Base-by-base conservation (phyloP, 2,797 vertebrate species). In the Emys orbicularis region DNA sequence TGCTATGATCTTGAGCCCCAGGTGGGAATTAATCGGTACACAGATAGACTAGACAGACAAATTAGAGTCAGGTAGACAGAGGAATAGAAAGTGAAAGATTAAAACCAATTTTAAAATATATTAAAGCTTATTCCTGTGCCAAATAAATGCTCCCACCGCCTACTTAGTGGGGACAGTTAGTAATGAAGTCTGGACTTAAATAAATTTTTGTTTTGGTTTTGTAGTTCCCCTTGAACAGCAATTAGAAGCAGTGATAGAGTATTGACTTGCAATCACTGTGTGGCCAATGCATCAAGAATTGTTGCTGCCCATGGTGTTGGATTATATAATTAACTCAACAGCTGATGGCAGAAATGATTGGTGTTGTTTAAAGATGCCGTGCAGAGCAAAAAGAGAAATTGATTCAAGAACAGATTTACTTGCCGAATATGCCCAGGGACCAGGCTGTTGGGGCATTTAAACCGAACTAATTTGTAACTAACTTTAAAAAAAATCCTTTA, bases 121-220 rank as follows among this genome's bases (percentile, higher is more conserved):
- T 88, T 25, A 81, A 88, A 95, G 88, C 12, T 72, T 80, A 49
- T 54, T 91, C 81, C 52, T 56, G 25, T 68, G 25, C 29, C 77
- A 52, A 88, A 27, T 54, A 29, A 86, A 41, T 53, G 85, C 10
- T 59, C 76, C 10, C 47, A 81, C 52, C 81, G 34, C 10, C 41
- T 18, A 0, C 0, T 56, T 84, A 90, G 52, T 5, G 89, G 74
- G 77, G 92, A 74, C 31, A 77, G 12, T 91, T 15, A n/a, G 27
- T 44, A 56, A 29, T 29, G 86, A 6, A 87, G 11, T 25, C 47
- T 79, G 47, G 29, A 11, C 29, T 79, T 79, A 79, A 79, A 47
- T 34, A 29, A 29, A 34, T 79, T 50, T 79, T 23, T 47, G 11
- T 34, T 79, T 49, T 79, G 76, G 29, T 83, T 34, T 72, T 49